phyloP scores from a whole-genome alignment of 2,888 invertebrate species.

The Drosophila planitibia region DNA sequence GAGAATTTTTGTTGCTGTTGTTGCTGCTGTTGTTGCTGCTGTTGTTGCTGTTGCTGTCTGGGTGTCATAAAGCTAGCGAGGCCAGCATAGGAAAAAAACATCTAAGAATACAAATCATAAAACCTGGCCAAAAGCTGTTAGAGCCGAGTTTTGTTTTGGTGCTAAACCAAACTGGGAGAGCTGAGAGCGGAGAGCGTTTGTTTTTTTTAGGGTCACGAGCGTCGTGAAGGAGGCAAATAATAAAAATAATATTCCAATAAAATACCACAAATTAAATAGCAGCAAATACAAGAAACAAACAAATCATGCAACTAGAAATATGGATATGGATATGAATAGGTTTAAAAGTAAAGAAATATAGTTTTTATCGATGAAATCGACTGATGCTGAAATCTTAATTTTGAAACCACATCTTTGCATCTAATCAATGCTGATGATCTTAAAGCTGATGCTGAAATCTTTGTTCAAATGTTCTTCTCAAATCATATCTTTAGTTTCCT shows the following conservation, averaged over 20 bases:
- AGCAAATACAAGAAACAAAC: conserved; percentile 14
- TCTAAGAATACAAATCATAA: neutral
- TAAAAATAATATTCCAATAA: conserved; percentile 32
- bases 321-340: neutral
- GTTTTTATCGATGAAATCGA: too few relatives aligned
- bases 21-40: conserved; percentile 18
- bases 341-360: neutral
- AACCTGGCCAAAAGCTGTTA: conserved; percentile 64
- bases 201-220: conserved; percentile 66
- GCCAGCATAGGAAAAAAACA: conserved; percentile 50
- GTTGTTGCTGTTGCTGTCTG: conserved; percentile 20
- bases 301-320: neutral
- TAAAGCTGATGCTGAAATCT: neutral
- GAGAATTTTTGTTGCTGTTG: conserved; percentile 28
- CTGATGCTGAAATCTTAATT: too few relatives aligned
- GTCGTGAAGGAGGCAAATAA: conserved; percentile 56
- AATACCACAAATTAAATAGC: conserved; percentile 3
- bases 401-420: neutral
- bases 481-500: neutral
- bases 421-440: neutral
- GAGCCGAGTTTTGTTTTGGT: conserved; percentile 46
- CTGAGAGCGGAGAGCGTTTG: neutral
- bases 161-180: conserved; percentile 3
- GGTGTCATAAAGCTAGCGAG: conserved; percentile 77
- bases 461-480: neutral